Evolutionary conservation across 2,797 vertebrate species (phyloP).

Genomic region (Malacoraja senta): DNA sequence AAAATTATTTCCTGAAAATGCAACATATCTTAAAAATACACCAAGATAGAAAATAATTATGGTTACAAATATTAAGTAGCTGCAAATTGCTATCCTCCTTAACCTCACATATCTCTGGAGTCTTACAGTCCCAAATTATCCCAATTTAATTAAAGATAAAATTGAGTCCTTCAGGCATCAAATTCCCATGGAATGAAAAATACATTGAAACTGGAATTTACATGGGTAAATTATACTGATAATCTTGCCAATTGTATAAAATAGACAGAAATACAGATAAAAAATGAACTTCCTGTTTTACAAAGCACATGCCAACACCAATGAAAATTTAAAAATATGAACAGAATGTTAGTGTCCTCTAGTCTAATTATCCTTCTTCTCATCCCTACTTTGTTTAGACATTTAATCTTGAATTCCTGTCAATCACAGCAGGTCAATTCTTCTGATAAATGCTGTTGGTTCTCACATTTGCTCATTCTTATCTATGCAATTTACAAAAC

Average conservation of each 20-base stretch:
- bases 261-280: neutral
- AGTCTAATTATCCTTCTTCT: neutral
- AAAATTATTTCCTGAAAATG: neutral
- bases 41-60: neutral
- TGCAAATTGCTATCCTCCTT: neutral
- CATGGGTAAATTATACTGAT: neutral
- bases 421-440: too few relatives aligned
- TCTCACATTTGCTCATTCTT: neutral
- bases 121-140: neutral
- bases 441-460: neutral
- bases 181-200: neutral
- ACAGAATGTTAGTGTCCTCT: neutral
- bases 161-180: neutral
- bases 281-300: neutral
- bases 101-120: neutral
- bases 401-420: neutral
- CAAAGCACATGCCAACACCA: neutral
- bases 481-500: neutral
- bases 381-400: neutral
- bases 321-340: neutral
- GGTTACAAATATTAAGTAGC: neutral
- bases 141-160: neutral
- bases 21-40: neutral
- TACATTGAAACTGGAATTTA: neutral
- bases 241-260: neutral